These are phyloP conservation scores for Psylliodes chrysocephalus DNA, from an alignment of 2,888 invertebrate genomes.

Conservation along the genomic window DNA sequence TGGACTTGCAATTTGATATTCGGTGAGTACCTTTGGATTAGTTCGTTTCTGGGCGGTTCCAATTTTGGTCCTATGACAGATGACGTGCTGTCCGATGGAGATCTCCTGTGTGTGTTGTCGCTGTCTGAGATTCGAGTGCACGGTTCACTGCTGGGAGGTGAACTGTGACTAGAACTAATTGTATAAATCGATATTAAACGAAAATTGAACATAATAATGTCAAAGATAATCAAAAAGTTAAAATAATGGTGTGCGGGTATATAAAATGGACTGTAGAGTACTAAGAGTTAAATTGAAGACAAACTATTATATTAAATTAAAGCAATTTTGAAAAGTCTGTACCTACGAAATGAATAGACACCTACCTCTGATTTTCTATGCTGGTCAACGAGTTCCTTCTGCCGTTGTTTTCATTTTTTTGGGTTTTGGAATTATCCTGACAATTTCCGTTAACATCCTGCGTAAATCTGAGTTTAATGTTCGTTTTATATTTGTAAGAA, in stretches of 20 bases:
- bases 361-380: slow-evolving; percentile 65
- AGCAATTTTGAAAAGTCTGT: too few relatives aligned
- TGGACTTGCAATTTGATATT: slow-evolving; percentile 38
- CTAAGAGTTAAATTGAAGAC: too few relatives aligned
- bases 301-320: too few relatives aligned
- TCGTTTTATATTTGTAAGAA: slow-evolving; percentile 95
- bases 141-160: slow-evolving; percentile 60
- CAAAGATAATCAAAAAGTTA: too few relatives aligned
- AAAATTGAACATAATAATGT: too few relatives aligned
- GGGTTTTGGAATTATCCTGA: slow-evolving; percentile 51
- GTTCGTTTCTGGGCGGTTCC: slow-evolving; percentile 46
- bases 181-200: too few relatives aligned
- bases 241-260: too few relatives aligned
- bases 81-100: slow-evolving; percentile 56
- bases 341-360: too few relatives aligned
- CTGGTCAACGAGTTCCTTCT: slow-evolving; percentile 59
- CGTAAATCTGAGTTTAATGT: slow-evolving; percentile 87
- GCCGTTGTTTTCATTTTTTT: slow-evolving; percentile 50
- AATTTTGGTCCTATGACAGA: slow-evolving; percentile 44
- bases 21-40: slow-evolving; percentile 46
- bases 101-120: slow-evolving; percentile 52
- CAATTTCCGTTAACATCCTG: slow-evolving; percentile 62
- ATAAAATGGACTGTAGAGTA: too few relatives aligned
- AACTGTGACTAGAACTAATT: slow-evolving; percentile 61
- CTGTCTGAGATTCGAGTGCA: slow-evolving; percentile 59